phyloP scores from a whole-genome alignment of 2,113 vertebrate genomes.

The Spheniscus mendiculus region DNA sequence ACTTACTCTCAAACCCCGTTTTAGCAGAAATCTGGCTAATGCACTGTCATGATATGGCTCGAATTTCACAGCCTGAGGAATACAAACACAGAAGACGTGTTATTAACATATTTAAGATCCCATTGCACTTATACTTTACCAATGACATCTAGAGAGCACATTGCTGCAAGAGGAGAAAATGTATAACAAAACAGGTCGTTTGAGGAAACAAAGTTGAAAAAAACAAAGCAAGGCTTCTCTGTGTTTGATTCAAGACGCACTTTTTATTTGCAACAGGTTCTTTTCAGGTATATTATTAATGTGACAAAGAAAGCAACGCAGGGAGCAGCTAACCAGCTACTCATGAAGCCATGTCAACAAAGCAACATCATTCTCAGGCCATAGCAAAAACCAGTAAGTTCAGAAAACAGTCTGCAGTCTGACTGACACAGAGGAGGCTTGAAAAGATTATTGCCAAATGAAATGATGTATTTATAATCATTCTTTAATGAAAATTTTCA shows the following conservation, averaged over 20 bases:
- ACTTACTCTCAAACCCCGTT: slow-evolving; percentile 91
- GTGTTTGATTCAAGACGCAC: not conserved
- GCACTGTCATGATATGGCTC: slow-evolving; percentile 98
- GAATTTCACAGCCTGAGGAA: slow-evolving; percentile 93
- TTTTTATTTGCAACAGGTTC: not conserved
- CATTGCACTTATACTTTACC: not conserved
- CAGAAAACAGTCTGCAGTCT: not conserved
- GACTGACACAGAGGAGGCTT: not conserved
- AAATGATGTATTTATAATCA: not conserved
- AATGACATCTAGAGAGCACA: not conserved
- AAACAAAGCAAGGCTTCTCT: not conserved
- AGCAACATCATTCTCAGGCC: not conserved
- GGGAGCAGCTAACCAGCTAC: not conserved
- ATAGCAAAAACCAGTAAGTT: not conserved
- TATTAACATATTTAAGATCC: not conserved
- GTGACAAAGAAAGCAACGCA: not conserved
- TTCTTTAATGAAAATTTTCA: not conserved
- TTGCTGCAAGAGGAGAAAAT: not conserved
- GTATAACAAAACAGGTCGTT: not conserved
- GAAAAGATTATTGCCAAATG: not conserved
- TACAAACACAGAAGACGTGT: slow-evolving; percentile 30
- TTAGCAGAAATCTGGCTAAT: slow-evolving; percentile 93
- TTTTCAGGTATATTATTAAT: not conserved
- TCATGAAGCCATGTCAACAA: not conserved
- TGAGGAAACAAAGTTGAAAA: not conserved